A percentile compares a stretch with the other conserved stretches of the same genome.
These are phyloP conservation scores for Pan troglodytes DNA, from an alignment of 2,113 vertebrate genomes.

Conservation along the genomic window NHGRI_mPanTro3-v2.1_pri NC_072404.2:151281001-151281500, in stretches of 20 bases:
- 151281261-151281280: neutral
- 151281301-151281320: neutral
- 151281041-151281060: no score
- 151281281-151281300: neutral
- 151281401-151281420: neutral
- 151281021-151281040: no score
- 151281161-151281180: no score
- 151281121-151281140: no score
- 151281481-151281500: neutral
- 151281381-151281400: neutral
- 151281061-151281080: no score
- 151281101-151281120: no score
- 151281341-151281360: neutral
- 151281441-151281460: neutral
- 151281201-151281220: neutral
- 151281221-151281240: neutral
- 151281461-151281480: neutral
- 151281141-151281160: no score
- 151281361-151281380: neutral
- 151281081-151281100: no score
- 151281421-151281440: neutral
- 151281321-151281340: neutral
- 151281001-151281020: no score
- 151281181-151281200: no score
- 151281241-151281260: neutral